Percentiles rank a stretch among this genome's conserved stretches.
phyloP scores from a whole-genome alignment of 2,797 vertebrate species.

The Balearica regulorum region DNA sequence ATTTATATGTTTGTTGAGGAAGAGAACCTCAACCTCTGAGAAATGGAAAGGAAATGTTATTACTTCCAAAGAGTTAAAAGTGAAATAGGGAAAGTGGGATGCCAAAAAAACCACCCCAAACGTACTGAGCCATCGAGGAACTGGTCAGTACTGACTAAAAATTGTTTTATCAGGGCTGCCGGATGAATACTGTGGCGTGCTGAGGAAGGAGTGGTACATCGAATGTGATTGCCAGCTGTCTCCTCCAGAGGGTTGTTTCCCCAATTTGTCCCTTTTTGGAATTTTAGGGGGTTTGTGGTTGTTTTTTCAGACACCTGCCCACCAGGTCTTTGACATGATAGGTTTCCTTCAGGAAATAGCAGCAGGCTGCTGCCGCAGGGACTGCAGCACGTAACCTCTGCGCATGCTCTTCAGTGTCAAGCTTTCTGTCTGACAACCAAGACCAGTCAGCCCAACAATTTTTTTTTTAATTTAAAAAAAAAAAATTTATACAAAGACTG shows the following conservation, averaged over 20 bases:
- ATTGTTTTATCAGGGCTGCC: neutral
- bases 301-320: neutral
- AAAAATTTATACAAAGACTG: neutral
- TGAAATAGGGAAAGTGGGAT: neutral
- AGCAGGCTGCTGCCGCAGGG: neutral
- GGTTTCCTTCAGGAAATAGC: neutral
- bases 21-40: neutral
- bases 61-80: neutral
- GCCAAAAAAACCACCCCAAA: neutral
- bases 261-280: neutral
- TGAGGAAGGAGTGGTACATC: neutral
- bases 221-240: neutral
- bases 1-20: neutral
- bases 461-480: neutral
- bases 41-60: neutral
- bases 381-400: neutral
- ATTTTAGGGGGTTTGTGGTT: neutral
- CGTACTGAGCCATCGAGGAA: neutral
- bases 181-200: too few species aligned
- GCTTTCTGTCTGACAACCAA: neutral
- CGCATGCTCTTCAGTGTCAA: neutral
- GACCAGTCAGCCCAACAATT: too few species aligned
- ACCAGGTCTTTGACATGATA: accelerated
- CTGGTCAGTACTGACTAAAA: neutral
- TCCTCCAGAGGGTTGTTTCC: neutral